Conservation (phyloP, 2,113 vertebrate species). For the Morone saxatilis region DNA sequence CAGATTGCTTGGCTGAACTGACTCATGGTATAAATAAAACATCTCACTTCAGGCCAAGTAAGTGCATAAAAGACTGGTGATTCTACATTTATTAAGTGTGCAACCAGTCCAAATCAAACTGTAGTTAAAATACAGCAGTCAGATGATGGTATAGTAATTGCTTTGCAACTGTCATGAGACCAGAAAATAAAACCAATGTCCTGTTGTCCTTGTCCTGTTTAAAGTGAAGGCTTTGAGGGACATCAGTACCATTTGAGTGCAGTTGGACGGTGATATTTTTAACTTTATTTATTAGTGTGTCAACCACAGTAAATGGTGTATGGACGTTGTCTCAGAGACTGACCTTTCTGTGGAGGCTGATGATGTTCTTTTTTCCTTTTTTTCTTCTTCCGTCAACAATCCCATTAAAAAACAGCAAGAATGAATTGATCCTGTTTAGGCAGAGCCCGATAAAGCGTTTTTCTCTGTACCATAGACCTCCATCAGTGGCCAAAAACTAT, state of each 20-base stretch:
- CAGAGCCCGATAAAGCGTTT: neutral
- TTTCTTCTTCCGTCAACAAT: too few species aligned
- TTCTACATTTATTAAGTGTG: neutral
- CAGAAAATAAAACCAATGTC: neutral
- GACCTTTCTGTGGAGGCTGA: neutral
- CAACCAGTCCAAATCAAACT: neutral
- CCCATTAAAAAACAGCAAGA: too few species aligned
- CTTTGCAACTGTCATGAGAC: neutral
- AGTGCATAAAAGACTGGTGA: slow-evolving; percentile 8
- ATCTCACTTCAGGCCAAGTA: slow-evolving; percentile 32
- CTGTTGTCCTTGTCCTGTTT: neutral
- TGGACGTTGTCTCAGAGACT: neutral
- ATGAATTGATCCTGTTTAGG: neutral
- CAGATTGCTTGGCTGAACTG: slow-evolving; percentile 33
- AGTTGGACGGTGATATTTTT: neutral
- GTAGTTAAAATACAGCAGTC: neutral
- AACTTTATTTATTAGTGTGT: neutral
- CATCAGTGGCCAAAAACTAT: too few species aligned
- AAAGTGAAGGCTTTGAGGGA: neutral
- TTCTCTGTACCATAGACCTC: neutral
- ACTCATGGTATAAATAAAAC: slow-evolving; percentile 60
- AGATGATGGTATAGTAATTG: neutral
- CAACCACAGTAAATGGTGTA: neutral
- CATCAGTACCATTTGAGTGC: neutral
- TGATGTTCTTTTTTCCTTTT: neutral